Evolutionary conservation across 1,140 invertebrate species (phyloP).

Genomic region (Odontomachus brunneus): DNA sequence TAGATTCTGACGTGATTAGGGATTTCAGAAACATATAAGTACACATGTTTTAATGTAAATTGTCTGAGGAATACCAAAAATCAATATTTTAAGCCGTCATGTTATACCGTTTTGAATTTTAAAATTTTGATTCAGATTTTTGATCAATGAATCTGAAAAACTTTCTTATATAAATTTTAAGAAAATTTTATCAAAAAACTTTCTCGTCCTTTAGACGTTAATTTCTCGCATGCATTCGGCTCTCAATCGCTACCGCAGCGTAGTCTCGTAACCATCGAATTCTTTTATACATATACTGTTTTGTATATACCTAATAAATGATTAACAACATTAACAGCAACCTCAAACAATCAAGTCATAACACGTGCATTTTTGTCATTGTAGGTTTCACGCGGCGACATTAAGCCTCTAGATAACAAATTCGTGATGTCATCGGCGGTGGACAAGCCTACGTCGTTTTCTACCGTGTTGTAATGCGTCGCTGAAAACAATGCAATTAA

Average conservation of each 20-base stretch:
- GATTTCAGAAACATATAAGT: too few relatives aligned
- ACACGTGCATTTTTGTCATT: neutral
- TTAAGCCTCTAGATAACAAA: slow-evolving; percentile 38
- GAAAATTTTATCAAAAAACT: too few relatives aligned
- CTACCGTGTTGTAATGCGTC: neutral
- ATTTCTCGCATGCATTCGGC: neutral
- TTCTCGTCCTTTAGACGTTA: too few relatives aligned
- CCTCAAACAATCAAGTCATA: neutral
- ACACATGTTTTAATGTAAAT: too few relatives aligned
- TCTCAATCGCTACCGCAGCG: neutral
- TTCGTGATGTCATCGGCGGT: neutral
- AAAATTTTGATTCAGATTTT: too few relatives aligned
- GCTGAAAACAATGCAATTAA: neutral
- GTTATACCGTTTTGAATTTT: too few relatives aligned
- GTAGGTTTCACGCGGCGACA: slow-evolving; percentile 1
- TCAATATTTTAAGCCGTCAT: too few relatives aligned
- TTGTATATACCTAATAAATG: slow-evolving; percentile 2
- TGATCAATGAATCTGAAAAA: too few relatives aligned
- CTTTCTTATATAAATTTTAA: too few relatives aligned
- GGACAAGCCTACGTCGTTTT: slow-evolving; percentile 1
- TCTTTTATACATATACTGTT: slow-evolving; percentile 1
- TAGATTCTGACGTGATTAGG: too few relatives aligned
- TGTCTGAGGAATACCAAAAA: too few relatives aligned
- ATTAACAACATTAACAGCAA: neutral
- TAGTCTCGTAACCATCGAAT: neutral